These are phyloP conservation scores for Mustela lutreola DNA, from an alignment of 2,113 vertebrate genomes.

Conservation along the genomic window DNA sequence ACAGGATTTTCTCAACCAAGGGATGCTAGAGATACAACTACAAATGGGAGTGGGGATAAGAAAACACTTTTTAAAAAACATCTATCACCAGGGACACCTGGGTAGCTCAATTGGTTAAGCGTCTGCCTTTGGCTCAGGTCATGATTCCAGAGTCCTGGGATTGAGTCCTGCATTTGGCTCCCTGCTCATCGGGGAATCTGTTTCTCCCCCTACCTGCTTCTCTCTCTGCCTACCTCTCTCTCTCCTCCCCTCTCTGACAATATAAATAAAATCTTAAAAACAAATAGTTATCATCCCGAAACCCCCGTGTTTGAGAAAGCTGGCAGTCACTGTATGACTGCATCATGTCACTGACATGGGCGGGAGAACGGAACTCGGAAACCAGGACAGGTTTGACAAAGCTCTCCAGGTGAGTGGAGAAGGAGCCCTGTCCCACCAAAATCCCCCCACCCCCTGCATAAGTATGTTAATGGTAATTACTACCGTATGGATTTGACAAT, in stretches of 20 bases:
- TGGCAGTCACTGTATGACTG: accelerated
- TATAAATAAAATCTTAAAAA: not conserved
- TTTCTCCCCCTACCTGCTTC: not conserved
- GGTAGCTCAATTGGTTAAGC: not conserved
- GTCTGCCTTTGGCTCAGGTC: not conserved
- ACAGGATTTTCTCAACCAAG: not conserved
- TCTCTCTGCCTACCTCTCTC: no score
- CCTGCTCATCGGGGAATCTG: not conserved
- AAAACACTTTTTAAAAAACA: not conserved
- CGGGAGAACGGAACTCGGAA: accelerated
- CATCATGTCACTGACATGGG: accelerated
- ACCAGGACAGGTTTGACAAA: not conserved
- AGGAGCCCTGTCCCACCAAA: not conserved
- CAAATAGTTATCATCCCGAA: not conserved
- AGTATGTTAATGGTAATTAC: not conserved
- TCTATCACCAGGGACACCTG: not conserved
- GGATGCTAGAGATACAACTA: not conserved
- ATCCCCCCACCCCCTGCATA: not conserved
- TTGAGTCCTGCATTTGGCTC: not conserved
- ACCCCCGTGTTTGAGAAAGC: not conserved
- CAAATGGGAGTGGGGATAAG: not conserved
- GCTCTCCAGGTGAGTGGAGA: not conserved
- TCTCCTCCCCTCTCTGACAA: not conserved
- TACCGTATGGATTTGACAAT: not conserved
- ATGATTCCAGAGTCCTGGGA: not conserved